Percentiles rank a stretch among this genome's conserved stretches.
Evolutionary conservation across 23 tunicate species (phyloP).

Genomic region (Ascidia mentula): DNA sequence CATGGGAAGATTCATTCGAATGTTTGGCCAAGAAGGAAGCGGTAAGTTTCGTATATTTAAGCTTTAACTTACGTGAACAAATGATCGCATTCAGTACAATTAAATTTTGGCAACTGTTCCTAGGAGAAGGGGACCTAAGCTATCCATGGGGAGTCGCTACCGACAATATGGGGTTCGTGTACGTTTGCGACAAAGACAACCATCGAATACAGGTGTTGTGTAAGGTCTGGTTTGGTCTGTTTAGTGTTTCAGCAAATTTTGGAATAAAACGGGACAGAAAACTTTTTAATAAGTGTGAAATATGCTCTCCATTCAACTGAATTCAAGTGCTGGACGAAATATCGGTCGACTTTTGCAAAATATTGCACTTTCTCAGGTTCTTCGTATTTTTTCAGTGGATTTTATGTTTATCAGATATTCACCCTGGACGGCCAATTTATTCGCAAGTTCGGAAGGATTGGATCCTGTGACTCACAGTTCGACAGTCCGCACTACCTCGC

Average conservation of each 20-base stretch:
- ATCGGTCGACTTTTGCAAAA: too few relatives aligned
- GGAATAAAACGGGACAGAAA: too few relatives aligned
- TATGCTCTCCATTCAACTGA: too few relatives aligned
- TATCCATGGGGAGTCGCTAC: slow-evolving; percentile 77
- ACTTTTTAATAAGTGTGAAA: too few relatives aligned
- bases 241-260: background rate
- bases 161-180: slow-evolving; percentile 57
- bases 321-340: too few relatives aligned
- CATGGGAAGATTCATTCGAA: slow-evolving; percentile 53
- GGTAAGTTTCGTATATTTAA: too few relatives aligned
- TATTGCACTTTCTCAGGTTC: too few relatives aligned
- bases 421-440: slow-evolving; percentile 51
- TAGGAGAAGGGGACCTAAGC: slow-evolving; percentile 68
- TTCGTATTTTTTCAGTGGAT: background rate
- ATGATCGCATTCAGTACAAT: too few relatives aligned
- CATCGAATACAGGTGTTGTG: slow-evolving; percentile 60
- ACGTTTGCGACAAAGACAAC: slow-evolving; percentile 80
- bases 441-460: slow-evolving; percentile 60
- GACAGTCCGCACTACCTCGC: slow-evolving; percentile 66
- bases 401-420: slow-evolving; percentile 23
- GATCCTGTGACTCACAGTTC: slow-evolving; percentile 42
- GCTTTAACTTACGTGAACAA: too few relatives aligned
- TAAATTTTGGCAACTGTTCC: too few relatives aligned
- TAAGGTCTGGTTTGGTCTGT: background rate
- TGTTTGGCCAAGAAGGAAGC: slow-evolving; percentile 65